phyloP scores from a whole-genome alignment of 1,140 invertebrate genomes.

The Samia ricini region DNA sequence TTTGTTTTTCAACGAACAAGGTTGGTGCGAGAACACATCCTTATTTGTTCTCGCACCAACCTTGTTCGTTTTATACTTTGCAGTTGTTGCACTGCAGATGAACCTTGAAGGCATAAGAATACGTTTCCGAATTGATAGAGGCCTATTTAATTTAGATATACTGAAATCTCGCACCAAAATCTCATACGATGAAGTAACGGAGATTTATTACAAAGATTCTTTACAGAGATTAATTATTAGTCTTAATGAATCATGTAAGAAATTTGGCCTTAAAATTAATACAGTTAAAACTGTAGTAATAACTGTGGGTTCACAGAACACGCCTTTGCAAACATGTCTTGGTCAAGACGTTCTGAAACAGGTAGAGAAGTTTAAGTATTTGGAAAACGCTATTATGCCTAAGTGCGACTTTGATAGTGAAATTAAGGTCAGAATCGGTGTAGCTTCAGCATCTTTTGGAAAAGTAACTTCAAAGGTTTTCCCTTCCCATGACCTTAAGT shows the following conservation, averaged over 20 bases:
- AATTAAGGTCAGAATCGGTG: too few relatives aligned
- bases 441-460: too few relatives aligned
- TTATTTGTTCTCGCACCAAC: neutral
- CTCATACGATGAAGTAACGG: neutral
- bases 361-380: neutral
- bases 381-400: neutral
- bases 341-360: neutral
- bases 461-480: too few relatives aligned
- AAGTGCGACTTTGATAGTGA: too few relatives aligned
- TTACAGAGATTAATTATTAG: neutral
- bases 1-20: too few relatives aligned
- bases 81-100: neutral
- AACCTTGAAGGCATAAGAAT: neutral
- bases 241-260: neutral
- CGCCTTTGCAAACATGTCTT: neutral
- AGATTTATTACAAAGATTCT: neutral
- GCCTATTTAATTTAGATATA: neutral
- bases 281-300: neutral
- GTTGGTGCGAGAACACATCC: too few relatives aligned
- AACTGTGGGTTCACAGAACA: neutral
- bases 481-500: too few relatives aligned
- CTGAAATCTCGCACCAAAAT: neutral
- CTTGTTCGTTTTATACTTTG: neutral
- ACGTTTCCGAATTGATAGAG: neutral
- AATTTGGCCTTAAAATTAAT: neutral